Base-by-base conservation (phyloP, 2,797 vertebrate genomes). In the Sus cebifrons region DNA sequence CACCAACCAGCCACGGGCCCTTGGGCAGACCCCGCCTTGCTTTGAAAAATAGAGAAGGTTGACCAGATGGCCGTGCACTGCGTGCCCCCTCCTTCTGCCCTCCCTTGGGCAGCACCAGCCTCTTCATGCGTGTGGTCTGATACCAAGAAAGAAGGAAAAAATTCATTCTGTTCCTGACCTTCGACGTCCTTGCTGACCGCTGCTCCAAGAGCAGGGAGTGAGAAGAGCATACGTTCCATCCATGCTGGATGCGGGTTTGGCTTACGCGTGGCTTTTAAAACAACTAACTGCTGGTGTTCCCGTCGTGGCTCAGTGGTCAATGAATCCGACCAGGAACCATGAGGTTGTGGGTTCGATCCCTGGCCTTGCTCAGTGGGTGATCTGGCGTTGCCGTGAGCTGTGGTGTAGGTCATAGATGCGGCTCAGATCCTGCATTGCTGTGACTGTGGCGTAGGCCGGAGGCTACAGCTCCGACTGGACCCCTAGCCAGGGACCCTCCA, bases 81-180 rank as follows among this genome's bases (percentile, higher is more conserved):
- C 2, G 74, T 13, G 0, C 71, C 9, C 71, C 6, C 49, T 8
- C 21, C 54, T 13, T 2, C 7, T 29, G 62, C 0, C 0, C 5
- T 0, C 12, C 25, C 25, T 5, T 0, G 14, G 18, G 52, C 9
- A 16, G 40, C 7, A 11, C 12, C 14, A 15, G 29, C 14, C 25
- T 58, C 36, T 15, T 14, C 64, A 11, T 3, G n/a, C 13, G 1
- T 0, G 20, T 29, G 29, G 14, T 58, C 60, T 58, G 56, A 23
- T 1, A 32, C 56, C 32, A 9, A 36, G 52, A 25, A 40, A 56
- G 27, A 32, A 75, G 32, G 20, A 52, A 60, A 74, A 49, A n/a
- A 5, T n/a, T 14, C 29, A 12, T 54, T 36, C 49, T 40, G 18
- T 40, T 81, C 32, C 65, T 60, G 44, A 52, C 49, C 67, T 86